Percentiles rank a stretch among this genome's conserved stretches.
These are phyloP conservation scores for Rhyacichthys aspro DNA, from an alignment of 2,797 vertebrate species.

Conservation along the genomic window DNA sequence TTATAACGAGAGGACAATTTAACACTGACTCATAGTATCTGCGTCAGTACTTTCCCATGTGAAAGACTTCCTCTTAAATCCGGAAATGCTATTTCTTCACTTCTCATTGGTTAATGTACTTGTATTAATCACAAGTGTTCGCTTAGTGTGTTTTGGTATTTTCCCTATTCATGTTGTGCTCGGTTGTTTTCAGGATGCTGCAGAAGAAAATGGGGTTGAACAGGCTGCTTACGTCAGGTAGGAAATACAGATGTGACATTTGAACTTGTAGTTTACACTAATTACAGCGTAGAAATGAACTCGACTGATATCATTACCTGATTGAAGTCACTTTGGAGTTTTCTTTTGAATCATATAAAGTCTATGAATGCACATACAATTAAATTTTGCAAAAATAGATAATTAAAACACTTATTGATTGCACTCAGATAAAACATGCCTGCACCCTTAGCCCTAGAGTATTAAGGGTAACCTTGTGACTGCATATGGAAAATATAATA, in stretches of 20 bases:
- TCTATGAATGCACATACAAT: too few relatives aligned
- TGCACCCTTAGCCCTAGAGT: too few relatives aligned
- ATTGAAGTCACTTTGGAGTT: too few relatives aligned
- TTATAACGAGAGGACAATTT: neutral
- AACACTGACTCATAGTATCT: neutral
- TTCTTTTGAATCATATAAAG: too few relatives aligned
- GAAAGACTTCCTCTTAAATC: neutral
- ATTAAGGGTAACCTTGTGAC: too few relatives aligned
- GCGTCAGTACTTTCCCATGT: constrained; percentile 15
- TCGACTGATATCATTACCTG: too few relatives aligned
- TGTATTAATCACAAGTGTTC: neutral
- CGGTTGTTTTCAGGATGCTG: constrained; percentile 33
- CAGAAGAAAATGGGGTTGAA: constrained; percentile 41
- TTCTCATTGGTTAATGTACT: neutral
- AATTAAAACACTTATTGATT: too few relatives aligned
- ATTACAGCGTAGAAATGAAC: neutral
- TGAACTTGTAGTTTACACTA: neutral
- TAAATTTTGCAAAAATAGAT: too few relatives aligned
- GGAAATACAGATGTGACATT: constrained; percentile 5
- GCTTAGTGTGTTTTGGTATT: neutral
- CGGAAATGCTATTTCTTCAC: neutral
- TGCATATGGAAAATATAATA: too few relatives aligned
- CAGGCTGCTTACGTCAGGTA: constrained; percentile 39
- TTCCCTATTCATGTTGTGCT: neutral
- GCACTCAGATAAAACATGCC: too few relatives aligned